Evolutionary conservation across 2,113 vertebrate species (phyloP).

Genomic region (Azemiops feae): DNA sequence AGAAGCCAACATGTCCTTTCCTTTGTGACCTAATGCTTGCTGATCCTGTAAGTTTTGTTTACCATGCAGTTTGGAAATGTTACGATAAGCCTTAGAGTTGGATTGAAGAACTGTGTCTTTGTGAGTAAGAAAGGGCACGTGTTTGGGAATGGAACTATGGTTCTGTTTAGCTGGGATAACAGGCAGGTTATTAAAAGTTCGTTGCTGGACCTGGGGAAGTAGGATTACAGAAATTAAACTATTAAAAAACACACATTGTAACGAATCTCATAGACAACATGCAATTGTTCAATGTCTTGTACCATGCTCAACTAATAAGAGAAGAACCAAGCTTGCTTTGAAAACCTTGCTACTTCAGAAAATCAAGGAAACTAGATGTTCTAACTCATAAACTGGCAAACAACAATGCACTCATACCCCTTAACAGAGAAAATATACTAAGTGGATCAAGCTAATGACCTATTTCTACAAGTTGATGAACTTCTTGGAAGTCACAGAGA

Average conservation of each 20-base stretch:
- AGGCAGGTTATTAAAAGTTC: constrained; percentile 77
- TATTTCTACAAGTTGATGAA: neutral
- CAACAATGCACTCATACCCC: neutral
- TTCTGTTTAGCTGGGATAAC: constrained; percentile 74
- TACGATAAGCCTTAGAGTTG: constrained; percentile 56
- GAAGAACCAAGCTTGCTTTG: neutral
- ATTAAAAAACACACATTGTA: constrained; percentile 41
- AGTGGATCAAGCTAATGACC: neutral
- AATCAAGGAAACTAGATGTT: neutral
- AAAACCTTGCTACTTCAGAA: neutral
- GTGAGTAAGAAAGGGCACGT: constrained; percentile 37
- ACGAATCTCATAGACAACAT: constrained; percentile 36
- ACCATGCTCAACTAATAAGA: neutral
- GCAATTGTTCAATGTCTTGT: neutral
- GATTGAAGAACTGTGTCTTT: constrained; percentile 43
- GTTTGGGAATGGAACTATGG: constrained; percentile 62
- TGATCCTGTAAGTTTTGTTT: constrained; percentile 40
- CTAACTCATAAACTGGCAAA: neutral
- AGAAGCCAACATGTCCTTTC: constrained; percentile 33
- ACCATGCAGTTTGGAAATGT: constrained; percentile 53
- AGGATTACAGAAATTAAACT: constrained; percentile 70
- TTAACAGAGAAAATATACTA: neutral
- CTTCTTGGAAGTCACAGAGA: neutral
- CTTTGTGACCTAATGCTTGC: constrained; percentile 22
- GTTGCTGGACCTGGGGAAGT: constrained; percentile 71